Percentiles rank a stretch among this genome's conserved stretches.
Evolutionary conservation across 2,797 vertebrate genomes (phyloP).

Genomic region (Sebastes baramenuke): DNA sequence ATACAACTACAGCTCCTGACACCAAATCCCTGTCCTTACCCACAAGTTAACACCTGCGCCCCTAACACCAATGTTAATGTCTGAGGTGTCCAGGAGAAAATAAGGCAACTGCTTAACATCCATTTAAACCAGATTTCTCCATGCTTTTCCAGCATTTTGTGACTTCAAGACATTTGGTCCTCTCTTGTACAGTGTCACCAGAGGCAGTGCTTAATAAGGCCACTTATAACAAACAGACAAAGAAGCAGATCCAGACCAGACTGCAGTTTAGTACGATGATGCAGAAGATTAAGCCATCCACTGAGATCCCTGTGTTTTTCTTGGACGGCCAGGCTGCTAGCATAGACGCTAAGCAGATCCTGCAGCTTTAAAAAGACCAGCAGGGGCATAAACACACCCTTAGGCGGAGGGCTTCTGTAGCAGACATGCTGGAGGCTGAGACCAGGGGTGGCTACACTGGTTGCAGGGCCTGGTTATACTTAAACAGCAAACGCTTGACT

Average conservation of each 20-base stretch:
- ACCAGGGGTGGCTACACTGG: neutral
- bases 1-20: conserved; percentile 12
- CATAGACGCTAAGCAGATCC: conserved; percentile 23
- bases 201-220: neutral
- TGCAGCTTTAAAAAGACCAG: conserved; percentile 20
- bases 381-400: conserved; percentile 15
- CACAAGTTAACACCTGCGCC: neutral
- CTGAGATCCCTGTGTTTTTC: conserved; percentile 25
- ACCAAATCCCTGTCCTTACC: conserved; percentile 13
- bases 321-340: neutral
- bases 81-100: conserved; percentile 14
- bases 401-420: neutral
- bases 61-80: conserved; percentile 21
- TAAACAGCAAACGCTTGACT: conserved; percentile 22
- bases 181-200: conserved; percentile 21
- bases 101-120: neutral
- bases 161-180: neutral
- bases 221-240: neutral
- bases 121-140: neutral
- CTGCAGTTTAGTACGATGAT: neutral
- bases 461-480: conserved; percentile 7
- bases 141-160: conserved; percentile 14
- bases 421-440: conserved; percentile 10
- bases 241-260: neutral
- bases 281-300: neutral